Conservation (phyloP, 2,113 vertebrate species). For the Aptenodytes forsteri region DNA sequence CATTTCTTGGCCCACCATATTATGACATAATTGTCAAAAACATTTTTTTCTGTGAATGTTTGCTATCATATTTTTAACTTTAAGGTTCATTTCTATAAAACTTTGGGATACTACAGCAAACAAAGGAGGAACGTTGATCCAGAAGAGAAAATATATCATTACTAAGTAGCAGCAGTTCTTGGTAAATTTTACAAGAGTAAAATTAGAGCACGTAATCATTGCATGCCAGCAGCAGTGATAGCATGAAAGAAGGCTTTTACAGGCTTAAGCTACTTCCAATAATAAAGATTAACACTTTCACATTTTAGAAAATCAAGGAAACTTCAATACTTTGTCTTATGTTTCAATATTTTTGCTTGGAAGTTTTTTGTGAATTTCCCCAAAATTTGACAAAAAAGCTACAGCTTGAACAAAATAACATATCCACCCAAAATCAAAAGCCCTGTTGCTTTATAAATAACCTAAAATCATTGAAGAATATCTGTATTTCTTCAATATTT, state of each 20-base stretch:
- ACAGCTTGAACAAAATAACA: neutral
- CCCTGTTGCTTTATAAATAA: neutral
- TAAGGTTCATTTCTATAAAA: neutral
- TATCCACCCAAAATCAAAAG: neutral
- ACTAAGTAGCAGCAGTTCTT: neutral
- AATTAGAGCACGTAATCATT: neutral
- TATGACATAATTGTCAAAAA: neutral
- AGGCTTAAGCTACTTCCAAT: neutral
- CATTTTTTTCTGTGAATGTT: neutral
- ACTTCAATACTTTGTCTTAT: neutral
- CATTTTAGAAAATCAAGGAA: neutral
- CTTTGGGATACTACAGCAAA: neutral
- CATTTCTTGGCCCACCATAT: fast-evolving
- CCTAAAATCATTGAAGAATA: neutral
- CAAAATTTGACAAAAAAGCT: neutral
- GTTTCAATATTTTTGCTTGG: neutral
- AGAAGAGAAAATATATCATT: neutral
- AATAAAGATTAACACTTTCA: neutral
- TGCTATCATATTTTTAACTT: neutral
- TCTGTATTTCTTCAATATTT: neutral
- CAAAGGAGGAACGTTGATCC: neutral
- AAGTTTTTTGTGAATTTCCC: neutral
- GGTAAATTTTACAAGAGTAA: neutral
- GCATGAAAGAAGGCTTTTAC: neutral
- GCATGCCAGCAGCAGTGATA: neutral